Conservation (phyloP, 2,797 vertebrate species). For the Fratercula arctica region DNA sequence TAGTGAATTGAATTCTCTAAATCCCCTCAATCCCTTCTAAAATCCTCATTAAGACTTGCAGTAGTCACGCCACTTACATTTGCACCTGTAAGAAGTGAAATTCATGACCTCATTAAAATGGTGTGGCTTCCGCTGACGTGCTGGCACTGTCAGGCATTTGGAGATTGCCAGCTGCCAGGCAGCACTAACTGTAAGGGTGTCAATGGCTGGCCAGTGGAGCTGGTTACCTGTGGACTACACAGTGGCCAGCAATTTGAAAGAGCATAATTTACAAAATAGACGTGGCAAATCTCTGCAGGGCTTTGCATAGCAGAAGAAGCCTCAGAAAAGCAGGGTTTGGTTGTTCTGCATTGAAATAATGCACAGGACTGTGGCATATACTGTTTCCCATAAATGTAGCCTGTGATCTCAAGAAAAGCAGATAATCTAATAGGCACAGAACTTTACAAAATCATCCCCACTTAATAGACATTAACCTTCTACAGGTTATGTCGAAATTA, state of each 20-base stretch:
- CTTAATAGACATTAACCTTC: conserved; percentile 32
- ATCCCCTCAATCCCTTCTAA: not conserved
- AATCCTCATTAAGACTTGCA: not conserved
- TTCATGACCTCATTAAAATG: not conserved
- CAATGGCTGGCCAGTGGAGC: not conserved
- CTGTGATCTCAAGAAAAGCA: not conserved
- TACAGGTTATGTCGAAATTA: not conserved
- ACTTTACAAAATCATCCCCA: not conserved
- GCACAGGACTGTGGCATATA: not conserved
- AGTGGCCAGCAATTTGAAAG: not conserved
- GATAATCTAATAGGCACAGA: not conserved
- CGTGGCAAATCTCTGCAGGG: not conserved
- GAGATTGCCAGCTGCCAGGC: not conserved
- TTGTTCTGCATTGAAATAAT: not conserved
- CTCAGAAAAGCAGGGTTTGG: not conserved
- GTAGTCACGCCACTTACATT: not conserved
- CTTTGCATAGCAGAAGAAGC: not conserved
- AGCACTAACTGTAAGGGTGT: not conserved
- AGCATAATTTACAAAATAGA: not conserved
- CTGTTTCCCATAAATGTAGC: not conserved
- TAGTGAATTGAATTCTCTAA: not conserved
- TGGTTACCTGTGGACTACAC: not conserved
- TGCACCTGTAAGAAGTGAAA: not conserved
- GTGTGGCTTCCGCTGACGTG: not conserved
- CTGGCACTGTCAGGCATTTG: not conserved